phyloP scores from a whole-genome alignment of 2,113 vertebrate genomes.

The Gymnobelideus leadbeateri region DNA sequence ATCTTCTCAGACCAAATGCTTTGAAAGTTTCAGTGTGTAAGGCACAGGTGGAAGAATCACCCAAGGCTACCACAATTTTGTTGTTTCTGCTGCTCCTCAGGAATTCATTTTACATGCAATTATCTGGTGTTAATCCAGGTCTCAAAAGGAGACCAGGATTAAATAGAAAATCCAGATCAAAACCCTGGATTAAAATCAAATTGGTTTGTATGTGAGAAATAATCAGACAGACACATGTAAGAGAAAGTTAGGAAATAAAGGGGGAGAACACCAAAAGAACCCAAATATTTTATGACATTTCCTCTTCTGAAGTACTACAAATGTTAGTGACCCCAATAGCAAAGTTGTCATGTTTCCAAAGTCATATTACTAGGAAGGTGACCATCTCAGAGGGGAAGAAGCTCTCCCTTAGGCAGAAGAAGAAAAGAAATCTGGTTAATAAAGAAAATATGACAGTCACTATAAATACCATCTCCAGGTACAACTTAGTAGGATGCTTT shows the following conservation, averaged over 20 bases:
- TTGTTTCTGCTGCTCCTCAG: constrained; percentile 17
- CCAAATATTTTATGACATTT: constrained; percentile 5
- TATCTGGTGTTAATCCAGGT: constrained; percentile 44
- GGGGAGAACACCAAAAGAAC: not conserved
- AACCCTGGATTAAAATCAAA: constrained; percentile 23
- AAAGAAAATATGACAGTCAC: constrained; percentile 68
- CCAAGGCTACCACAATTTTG: constrained; percentile 38
- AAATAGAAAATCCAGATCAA: constrained; percentile 56
- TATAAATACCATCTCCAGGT: constrained; percentile 69
- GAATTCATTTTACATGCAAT: constrained; percentile 53
- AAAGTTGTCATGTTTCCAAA: constrained; percentile 73
- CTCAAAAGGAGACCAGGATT: constrained; percentile 49
- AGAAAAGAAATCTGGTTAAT: constrained; percentile 71
- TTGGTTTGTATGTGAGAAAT: constrained; percentile 23
- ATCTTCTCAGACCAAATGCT: constrained; percentile 37
- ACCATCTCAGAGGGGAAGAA: constrained; percentile 73
- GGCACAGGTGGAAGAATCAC: constrained; percentile 48
- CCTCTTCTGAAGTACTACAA: not conserved
- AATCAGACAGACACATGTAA: constrained; percentile 59
- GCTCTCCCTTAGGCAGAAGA: constrained; percentile 71
- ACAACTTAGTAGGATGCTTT: constrained; percentile 73
- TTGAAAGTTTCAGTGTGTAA: constrained; percentile 37
- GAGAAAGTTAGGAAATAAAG: constrained; percentile 53
- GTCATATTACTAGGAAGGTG: constrained; percentile 37
- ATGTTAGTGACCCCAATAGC: constrained; percentile 29